Conservation (phyloP, 1,140 invertebrate genomes). For the Arion vulgaris region DNA sequence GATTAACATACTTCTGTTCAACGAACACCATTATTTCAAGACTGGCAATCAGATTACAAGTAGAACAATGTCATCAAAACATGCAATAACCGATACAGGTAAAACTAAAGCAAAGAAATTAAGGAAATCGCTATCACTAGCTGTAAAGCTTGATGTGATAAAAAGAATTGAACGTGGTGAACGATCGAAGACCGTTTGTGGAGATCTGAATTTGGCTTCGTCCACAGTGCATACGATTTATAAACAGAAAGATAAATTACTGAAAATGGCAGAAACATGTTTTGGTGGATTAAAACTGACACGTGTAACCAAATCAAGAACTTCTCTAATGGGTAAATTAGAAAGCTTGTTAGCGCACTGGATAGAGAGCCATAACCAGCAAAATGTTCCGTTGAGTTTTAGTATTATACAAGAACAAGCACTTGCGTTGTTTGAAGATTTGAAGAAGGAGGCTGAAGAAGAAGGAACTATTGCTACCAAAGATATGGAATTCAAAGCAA, state of each 20-base stretch:
- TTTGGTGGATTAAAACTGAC: not conserved
- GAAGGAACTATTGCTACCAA: constrained; percentile 31
- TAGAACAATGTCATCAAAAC: not conserved
- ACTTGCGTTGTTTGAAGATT: constrained; percentile 27
- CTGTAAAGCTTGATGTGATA: constrained; percentile 22
- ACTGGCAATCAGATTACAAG: too few relatives aligned
- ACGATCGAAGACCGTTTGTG: not conserved
- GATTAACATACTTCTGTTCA: constrained; percentile 4
- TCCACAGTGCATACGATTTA: constrained; percentile 24
- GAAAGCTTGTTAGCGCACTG: constrained; percentile 27
- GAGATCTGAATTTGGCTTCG: not conserved
- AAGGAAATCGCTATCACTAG: constrained; percentile 11
- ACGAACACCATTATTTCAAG: not conserved
- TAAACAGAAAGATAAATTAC: constrained; percentile 15
- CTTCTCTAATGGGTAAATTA: constrained; percentile 15
- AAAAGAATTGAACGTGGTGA: constrained; percentile 7
- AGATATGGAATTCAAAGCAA: constrained; percentile 53
- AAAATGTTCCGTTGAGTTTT: constrained; percentile 14
- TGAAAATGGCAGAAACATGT: not conserved
- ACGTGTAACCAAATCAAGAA: not conserved
- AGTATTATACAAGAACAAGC: constrained; percentile 31
- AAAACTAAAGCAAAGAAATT: constrained; percentile 4
- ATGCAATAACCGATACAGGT: not conserved
- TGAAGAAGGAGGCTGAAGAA: constrained; percentile 32
- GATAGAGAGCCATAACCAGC: constrained; percentile 30